These are phyloP conservation scores for Mastomys coucha DNA, from an alignment of 2,113 vertebrate species.

Conservation along the genomic window DNA sequence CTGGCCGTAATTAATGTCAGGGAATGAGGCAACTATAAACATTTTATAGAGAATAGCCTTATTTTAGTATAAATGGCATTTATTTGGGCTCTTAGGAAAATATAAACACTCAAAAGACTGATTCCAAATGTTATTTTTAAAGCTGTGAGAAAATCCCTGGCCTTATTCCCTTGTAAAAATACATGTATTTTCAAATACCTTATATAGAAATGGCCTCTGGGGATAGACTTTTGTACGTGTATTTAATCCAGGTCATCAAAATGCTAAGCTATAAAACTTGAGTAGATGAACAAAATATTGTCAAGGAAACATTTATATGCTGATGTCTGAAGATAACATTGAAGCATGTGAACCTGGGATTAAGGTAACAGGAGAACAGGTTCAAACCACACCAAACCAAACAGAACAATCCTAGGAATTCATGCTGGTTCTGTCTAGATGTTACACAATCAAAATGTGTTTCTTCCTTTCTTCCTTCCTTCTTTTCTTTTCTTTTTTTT, in stretches of 20 bases:
- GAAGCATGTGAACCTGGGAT: neutral
- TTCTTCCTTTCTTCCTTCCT: neutral
- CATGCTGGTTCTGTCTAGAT: neutral
- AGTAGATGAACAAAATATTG: neutral
- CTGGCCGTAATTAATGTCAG: neutral
- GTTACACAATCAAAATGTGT: neutral
- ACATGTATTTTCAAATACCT: neutral
- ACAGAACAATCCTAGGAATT: neutral
- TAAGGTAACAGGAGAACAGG: neutral
- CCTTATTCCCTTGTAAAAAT: neutral
- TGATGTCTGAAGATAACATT: neutral
- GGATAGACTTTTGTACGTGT: neutral
- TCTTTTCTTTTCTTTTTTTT: neutral
- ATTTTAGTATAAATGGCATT: neutral
- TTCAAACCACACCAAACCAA: slow-evolving; percentile 1
- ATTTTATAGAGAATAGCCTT: neutral
- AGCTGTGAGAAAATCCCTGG: neutral
- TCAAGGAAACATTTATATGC: neutral
- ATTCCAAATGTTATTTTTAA: neutral
- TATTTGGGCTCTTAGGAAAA: slow-evolving; percentile 13
- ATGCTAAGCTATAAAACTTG: neutral
- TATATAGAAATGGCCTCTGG: neutral
- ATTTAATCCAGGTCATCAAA: slow-evolving; percentile 11
- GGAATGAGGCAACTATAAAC: neutral
- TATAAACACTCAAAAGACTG: neutral